Conservation (phyloP, 2,797 vertebrate genomes). For the Oreochromis grahami region DNA sequence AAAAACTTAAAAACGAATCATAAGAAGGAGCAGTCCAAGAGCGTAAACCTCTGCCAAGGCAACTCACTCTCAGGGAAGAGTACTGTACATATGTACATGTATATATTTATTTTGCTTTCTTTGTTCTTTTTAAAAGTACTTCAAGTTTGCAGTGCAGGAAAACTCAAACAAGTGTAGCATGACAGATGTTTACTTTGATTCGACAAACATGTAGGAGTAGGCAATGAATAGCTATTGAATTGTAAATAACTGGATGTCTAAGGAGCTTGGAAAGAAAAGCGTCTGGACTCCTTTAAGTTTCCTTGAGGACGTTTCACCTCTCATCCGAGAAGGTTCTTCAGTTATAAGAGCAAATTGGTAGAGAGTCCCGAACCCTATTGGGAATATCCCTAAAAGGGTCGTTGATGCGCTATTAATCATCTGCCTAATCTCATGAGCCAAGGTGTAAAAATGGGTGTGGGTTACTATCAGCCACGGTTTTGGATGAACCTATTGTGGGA, state of each 20-base stretch:
- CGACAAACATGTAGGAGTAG: background rate
- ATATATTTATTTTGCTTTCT: background rate
- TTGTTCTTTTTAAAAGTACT: background rate
- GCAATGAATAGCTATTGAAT: background rate
- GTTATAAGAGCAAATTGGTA: background rate
- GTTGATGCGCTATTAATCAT: rapidly evolving
- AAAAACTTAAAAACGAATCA: background rate
- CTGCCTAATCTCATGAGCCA: background rate
- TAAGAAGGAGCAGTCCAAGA: background rate
- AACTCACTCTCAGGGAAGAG: background rate
- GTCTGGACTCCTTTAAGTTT: background rate
- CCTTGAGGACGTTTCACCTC: background rate
- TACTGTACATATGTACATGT: background rate
- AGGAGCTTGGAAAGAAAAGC: background rate
- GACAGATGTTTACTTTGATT: background rate
- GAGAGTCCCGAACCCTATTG: background rate
- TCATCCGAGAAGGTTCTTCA: background rate
- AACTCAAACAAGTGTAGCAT: background rate
- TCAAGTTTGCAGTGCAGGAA: background rate
- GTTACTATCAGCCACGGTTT: background rate
- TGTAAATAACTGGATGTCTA: background rate
- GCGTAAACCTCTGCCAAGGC: background rate
- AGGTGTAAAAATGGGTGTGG: background rate
- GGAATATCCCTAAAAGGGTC: background rate
- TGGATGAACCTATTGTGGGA: background rate